A percentile compares a stretch with the other conserved stretches of the same genome.
phyloP scores from a whole-genome alignment of 2,797 vertebrate species.

The Cichlasoma orientale region DNA sequence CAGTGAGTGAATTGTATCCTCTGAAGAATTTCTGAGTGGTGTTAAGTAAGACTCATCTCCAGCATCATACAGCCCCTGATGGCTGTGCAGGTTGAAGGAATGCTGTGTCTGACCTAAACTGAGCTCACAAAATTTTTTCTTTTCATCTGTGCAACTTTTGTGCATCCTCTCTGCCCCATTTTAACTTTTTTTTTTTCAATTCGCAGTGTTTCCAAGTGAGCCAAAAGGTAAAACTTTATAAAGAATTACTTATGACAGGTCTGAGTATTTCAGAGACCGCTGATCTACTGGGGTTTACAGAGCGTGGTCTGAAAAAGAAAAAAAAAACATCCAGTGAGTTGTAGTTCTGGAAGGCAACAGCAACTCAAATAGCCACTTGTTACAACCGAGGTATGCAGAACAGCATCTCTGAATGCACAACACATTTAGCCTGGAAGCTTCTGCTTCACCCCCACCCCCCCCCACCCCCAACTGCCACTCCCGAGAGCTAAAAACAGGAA shows the following conservation, averaged over 20 bases:
- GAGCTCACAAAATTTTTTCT: not conserved
- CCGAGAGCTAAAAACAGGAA: too few relatives aligned
- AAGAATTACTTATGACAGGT: not conserved
- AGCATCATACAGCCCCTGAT: not conserved
- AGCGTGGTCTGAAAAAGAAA: too few relatives aligned
- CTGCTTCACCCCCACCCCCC: too few relatives aligned
- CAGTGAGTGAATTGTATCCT: conserved; percentile 36
- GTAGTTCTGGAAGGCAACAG: too few relatives aligned
- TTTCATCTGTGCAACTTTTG: not conserved
- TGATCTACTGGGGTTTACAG: not conserved
- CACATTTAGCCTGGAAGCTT: too few relatives aligned
- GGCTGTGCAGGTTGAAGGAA: not conserved
- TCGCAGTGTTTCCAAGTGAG: not conserved
- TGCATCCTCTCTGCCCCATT: not conserved
- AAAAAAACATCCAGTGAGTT: too few relatives aligned
- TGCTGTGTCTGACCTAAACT: not conserved
- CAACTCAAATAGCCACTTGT: too few relatives aligned
- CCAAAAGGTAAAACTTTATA: not conserved
- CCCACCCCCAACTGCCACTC: too few relatives aligned
- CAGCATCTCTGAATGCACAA: too few relatives aligned
- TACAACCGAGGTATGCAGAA: too few relatives aligned
- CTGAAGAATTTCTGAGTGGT: conserved; percentile 46
- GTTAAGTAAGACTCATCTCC: conserved; percentile 22
- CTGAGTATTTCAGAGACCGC: not conserved
- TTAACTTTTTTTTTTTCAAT: not conserved